Base-by-base conservation (phyloP, 2,113 vertebrate species). In the Mionectes macconnelli region DNA sequence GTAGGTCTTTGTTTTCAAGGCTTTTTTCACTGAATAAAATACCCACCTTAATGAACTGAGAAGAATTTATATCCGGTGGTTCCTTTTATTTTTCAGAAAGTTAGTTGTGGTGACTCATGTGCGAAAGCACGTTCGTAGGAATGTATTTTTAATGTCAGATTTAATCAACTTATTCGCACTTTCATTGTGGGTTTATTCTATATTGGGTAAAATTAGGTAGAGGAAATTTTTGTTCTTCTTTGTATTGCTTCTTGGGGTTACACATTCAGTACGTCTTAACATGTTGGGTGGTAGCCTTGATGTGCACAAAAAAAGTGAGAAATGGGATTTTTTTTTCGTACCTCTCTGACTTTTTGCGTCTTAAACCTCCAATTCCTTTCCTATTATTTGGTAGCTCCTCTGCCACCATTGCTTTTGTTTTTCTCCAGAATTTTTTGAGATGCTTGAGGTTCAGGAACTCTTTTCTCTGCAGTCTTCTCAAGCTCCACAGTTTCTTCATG, bases 1-100 rank as follows among this genome's bases (percentile, higher is more conserved):
- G 82, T 97, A 97, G 97, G 92, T 93, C 96, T 97, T 96, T 96
- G 97, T 97, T 97, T 96, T 97, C 89, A 96, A 97, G 87, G 75
- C 39, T 82, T 78, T 96, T 97, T 96, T 92, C 82, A 87, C 24
- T 85, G 96, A 97, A 70, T 87, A 95, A 93, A 97, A 94, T 93
- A 93, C 72, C 62, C 77, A 91, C 90, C 42, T 90, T 94, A 93
- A 94, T 90, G 92, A 95, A 85, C 64, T 87, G 60, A 81, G 67
- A 52, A 88, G 66, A 92, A 85, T 73, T 84, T 79, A 35, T 89
- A 79, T 96, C 44, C 0, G 0, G 12, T 67, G 31, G 45, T 87
- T 78, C 50, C 67, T 80, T 93, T 84, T 78, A 70, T 94, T 95
- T 88, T 89, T 67, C 52, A 72, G 56, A 72, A 93, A 84, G 42